phyloP scores from a whole-genome alignment of 2,888 invertebrate genomes.

The Scaptomyza polygonia region DNA sequence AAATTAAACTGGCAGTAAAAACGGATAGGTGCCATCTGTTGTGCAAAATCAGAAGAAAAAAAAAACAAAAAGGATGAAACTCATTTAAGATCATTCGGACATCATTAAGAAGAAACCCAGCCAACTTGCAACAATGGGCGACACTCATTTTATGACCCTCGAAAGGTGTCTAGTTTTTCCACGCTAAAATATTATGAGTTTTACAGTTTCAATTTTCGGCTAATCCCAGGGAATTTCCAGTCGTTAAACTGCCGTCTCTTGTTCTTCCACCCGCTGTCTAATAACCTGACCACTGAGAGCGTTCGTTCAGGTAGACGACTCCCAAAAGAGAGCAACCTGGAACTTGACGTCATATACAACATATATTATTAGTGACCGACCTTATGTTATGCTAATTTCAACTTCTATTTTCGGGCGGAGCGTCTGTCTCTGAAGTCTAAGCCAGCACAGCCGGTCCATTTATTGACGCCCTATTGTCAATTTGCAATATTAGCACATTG shows the following conservation, averaged over 20 bases:
- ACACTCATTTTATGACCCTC: conserved; percentile 46
- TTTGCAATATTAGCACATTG: conserved; percentile 72
- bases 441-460: conserved; percentile 55
- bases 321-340: conserved; percentile 1
- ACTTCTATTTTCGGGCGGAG: conserved; percentile 49
- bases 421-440: not conserved
- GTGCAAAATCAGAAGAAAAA: conserved; percentile 1
- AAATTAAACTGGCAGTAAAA: not conserved
- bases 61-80: conserved; percentile 1
- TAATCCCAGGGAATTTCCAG: conserved; percentile 35
- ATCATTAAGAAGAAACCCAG: conserved; percentile 35
- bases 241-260: conserved; percentile 41
- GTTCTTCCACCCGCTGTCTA: conserved; percentile 7
- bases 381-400: conserved; percentile 74
- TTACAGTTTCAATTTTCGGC: conserved; percentile 17
- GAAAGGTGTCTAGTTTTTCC: conserved; percentile 50
- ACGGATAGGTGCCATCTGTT: not conserved
- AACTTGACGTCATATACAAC: conserved; percentile 57
- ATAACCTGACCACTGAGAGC: conserved; percentile 48
- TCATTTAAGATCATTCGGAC: conserved; percentile 38
- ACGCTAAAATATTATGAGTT: not conserved
- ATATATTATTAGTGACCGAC: conserved; percentile 45
- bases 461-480: conserved; percentile 71
- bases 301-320: conserved; percentile 28
- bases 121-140: conserved; percentile 34